Evolutionary conservation across 2,113 vertebrate species (phyloP).

Genomic region (Dicrurus megarhynchus): DNA sequence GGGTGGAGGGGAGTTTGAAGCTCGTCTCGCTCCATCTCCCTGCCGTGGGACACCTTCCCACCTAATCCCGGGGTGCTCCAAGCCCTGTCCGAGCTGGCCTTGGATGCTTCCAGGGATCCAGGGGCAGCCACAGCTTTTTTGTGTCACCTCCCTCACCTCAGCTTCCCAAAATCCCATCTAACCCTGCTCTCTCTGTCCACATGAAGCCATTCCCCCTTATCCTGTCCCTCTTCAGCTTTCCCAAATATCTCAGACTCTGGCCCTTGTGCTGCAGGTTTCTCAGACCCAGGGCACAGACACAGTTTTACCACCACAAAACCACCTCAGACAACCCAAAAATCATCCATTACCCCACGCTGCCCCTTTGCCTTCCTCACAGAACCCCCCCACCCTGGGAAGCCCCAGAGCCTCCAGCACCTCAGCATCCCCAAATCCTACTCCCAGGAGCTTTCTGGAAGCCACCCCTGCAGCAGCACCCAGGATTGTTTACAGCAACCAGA

Average conservation of each 20-base stretch:
- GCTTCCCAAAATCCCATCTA: background rate
- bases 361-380: background rate
- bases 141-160: too few species aligned
- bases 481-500: background rate
- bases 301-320: background rate
- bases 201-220: background rate
- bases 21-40: background rate
- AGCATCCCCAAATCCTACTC: background rate
- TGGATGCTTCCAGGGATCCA: background rate
- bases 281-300: fast-evolving
- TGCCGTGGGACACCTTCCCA: background rate
- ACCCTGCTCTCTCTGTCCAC: too few species aligned
- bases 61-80: fast-evolving
- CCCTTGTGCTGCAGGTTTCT: background rate
- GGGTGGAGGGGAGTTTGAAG: fast-evolving
- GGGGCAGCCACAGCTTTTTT: background rate
- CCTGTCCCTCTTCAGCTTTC: background rate
- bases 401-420: background rate
- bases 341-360: fast-evolving
- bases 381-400: background rate
- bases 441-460: background rate
- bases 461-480: background rate
- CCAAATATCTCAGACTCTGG: too few species aligned
- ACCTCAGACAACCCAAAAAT: background rate
- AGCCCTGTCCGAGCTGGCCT: fast-evolving